These are phyloP conservation scores for Mallotus villosus DNA, from an alignment of 2,797 vertebrate genomes.

Conservation along the genomic window DNA sequence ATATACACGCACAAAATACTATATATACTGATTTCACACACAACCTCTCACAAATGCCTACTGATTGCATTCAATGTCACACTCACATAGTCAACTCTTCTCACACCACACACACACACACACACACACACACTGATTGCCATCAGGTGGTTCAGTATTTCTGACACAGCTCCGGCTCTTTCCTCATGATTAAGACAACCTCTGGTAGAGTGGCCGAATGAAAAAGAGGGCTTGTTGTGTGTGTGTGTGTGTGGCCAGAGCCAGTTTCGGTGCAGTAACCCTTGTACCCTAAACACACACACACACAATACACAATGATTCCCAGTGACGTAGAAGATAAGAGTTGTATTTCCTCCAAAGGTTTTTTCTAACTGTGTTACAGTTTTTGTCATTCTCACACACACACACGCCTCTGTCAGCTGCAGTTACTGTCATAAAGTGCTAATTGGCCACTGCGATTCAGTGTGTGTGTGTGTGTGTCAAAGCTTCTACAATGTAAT, in stretches of 20 bases:
- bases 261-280: not conserved
- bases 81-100: conserved; percentile 26
- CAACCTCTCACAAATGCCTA: conserved; percentile 58
- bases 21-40: conserved; percentile 27
- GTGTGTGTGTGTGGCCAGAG: not conserved
- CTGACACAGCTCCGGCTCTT: conserved; percentile 27
- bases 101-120: conserved; percentile 15
- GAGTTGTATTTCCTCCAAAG: not conserved
- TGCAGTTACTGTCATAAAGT: no score
- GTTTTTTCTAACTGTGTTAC: not conserved
- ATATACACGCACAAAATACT: conserved; percentile 19
- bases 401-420: conserved; percentile 3
- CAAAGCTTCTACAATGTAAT: not conserved
- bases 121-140: conserved; percentile 47
- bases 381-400: not conserved
- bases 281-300: no score
- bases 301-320: no score
- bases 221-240: conserved; percentile 44
- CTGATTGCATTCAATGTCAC: conserved; percentile 56
- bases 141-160: conserved; percentile 63
- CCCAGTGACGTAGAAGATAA: not conserved
- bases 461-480: not conserved
- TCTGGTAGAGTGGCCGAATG: conserved; percentile 51
- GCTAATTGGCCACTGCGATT: no score
- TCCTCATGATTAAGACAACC: conserved; percentile 57